Conservation (phyloP, 2,888 invertebrate genomes). For the Trichacis sp. region DNA sequence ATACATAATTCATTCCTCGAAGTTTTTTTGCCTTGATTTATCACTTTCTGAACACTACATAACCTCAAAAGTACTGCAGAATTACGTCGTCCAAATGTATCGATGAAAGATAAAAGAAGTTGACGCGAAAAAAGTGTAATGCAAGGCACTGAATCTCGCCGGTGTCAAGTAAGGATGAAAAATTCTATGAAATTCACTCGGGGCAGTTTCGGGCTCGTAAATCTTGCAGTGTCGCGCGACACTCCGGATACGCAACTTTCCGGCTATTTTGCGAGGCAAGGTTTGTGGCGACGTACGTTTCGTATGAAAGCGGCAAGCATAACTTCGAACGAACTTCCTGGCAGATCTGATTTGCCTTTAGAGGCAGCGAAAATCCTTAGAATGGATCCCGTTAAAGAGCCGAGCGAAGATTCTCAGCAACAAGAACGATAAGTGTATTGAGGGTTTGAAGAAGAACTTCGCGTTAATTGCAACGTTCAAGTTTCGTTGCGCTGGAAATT, state of each 20-base stretch:
- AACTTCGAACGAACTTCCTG: not conserved
- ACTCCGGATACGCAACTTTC: slow-evolving; percentile 33
- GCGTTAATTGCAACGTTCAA: not conserved
- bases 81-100: not conserved
- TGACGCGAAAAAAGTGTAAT: slow-evolving; percentile 21
- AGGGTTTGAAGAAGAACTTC: not conserved
- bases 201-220: slow-evolving; percentile 29
- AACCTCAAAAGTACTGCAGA: no score
- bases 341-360: slow-evolving; percentile 3
- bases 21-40: no score
- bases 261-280: slow-evolving; percentile 27
- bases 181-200: slow-evolving; percentile 39
- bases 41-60: no score
- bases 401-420: not conserved
- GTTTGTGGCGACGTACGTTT: not conserved
- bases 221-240: slow-evolving; percentile 27
- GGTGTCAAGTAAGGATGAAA: slow-evolving; percentile 32
- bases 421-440: slow-evolving; percentile 2
- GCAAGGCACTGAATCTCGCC: slow-evolving; percentile 32
- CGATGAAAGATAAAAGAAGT: not conserved
- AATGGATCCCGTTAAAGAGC: not conserved
- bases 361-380: not conserved
- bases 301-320: slow-evolving; percentile 8
- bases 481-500: not conserved
- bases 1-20: no score